Base-by-base conservation (phyloP, 2,888 invertebrate genomes). In the Megalurothrips usitatus region DNA sequence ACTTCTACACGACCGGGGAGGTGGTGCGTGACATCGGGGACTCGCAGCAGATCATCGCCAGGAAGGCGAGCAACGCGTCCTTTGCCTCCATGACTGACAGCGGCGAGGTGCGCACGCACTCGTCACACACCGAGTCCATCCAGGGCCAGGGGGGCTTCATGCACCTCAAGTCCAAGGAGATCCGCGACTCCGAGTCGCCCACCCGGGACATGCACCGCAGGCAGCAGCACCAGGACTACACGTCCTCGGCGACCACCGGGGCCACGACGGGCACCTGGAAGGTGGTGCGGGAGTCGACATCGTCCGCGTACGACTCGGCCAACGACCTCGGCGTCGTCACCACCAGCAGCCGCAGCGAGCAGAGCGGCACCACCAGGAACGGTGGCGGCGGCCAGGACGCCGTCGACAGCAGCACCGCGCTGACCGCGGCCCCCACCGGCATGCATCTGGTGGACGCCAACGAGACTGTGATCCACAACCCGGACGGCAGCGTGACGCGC, bases 121-220 rank as follows among this genome's bases (percentile, higher is more conserved):
- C 52, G 81, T 84, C 84, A 12, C 93, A 94, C 87, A 92, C 93
- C 81, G 92, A 92, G 86, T 92, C 92, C 19, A 89, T 94, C 85
- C 90, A 90, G 81, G 94, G 94, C 88, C 93, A 94, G 88, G 93
- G 91, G 86, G 93, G 91, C 86, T 94, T 94, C 88, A 90, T 93
- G 87, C 92, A 92, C 83, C 89, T 94, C 87, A 94, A 94, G 88
- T 91, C 91, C 84, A 94, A 94, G 88, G 94, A 94, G 88, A 92
- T 94, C 83, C 90, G 94, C 82, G 94, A 94, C 86, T 93, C 94
- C 28, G 92, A 92, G 87, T 93, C 93, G 82, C 94, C 94, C 48
- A 92, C 92, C 81, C 90, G 91, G 87, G 92, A 92, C 80, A 86
- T 87, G 81, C 86, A 84, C 75, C 79, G 82, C 78, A 82, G 82